Percentiles rank a stretch among this genome's conserved stretches.
phyloP scores from a whole-genome alignment of 1,140 invertebrate genomes.

The Ooceraea biroi region DNA sequence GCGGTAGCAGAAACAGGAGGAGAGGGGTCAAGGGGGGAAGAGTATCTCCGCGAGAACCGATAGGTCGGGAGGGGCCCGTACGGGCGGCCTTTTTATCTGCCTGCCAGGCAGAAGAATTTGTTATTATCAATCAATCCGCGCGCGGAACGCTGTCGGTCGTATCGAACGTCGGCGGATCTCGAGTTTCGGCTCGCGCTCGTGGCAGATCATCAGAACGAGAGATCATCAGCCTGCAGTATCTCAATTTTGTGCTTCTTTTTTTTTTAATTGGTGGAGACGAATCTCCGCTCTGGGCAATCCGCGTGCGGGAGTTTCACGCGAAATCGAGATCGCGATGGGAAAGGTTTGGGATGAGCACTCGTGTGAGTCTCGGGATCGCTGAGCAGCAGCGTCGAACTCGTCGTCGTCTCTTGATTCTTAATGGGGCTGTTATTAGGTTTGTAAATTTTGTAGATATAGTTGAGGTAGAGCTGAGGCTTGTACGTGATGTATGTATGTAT shows the following conservation, averaged over 20 bases:
- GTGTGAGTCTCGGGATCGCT: neutral
- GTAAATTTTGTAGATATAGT: neutral
- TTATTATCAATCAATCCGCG: conserved; percentile 50
- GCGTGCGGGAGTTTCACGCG: no score
- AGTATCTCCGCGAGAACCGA: conserved; percentile 8
- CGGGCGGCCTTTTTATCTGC: conserved; percentile 31
- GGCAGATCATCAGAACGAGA: conserved; percentile 9
- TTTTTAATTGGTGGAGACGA: conserved; percentile 3
- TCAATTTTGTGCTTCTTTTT: neutral
- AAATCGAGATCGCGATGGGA: neutral
- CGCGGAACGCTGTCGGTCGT: neutral
- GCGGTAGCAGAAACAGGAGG: conserved; percentile 37
- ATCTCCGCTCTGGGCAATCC: no score
- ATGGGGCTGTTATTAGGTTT: neutral
- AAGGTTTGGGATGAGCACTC: neutral
- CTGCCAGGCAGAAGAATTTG: conserved; percentile 35
- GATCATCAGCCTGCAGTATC: conserved; percentile 4
- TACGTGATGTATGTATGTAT: no score
- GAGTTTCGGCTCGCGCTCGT: neutral
- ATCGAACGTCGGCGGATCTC: conserved; percentile 23
- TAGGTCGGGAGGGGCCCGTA: conserved; percentile 51
- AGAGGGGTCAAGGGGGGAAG: neutral
- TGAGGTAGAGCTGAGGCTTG: no score
- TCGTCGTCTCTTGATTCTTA: neutral
- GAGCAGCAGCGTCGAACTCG: neutral